Percentiles rank a stretch among this genome's conserved stretches.
Conservation (phyloP, 2,113 vertebrate species). For the Vulpes ferrilata region DNA sequence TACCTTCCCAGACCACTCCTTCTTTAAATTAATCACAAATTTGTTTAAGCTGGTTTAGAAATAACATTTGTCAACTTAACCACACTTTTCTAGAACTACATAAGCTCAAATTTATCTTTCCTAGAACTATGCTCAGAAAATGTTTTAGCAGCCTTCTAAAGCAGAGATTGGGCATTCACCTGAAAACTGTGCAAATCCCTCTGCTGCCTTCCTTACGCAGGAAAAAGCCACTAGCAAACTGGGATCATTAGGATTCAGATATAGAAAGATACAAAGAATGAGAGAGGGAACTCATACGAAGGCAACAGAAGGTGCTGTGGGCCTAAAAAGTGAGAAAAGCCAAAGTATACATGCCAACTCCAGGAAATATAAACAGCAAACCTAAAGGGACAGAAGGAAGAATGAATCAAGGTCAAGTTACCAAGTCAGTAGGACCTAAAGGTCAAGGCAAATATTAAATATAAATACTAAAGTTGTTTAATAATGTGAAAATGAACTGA, state of each 20-base stretch:
- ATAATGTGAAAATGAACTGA: neutral
- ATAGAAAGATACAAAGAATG: neutral
- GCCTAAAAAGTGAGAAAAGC: neutral
- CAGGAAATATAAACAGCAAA: neutral
- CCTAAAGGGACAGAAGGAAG: neutral
- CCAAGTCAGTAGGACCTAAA: neutral
- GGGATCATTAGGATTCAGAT: neutral
- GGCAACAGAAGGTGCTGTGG: neutral
- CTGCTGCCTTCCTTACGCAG: neutral
- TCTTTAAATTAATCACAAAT: neutral
- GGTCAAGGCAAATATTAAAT: neutral
- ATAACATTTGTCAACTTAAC: neutral
- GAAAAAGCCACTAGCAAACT: neutral
- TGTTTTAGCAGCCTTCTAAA: neutral
- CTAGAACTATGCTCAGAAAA: constrained; percentile 4
- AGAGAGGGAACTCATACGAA: neutral
- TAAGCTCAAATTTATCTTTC: constrained; percentile 46
- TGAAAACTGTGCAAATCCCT: neutral
- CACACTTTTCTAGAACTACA: neutral
- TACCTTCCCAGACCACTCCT: neutral
- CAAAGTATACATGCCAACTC: neutral
- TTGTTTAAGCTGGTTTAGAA: neutral
- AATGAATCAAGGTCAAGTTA: neutral
- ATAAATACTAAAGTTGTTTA: neutral
- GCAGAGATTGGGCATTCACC: neutral